Conservation (phyloP, 2,113 vertebrate genomes). For the Oreocharis arfaki region DNA sequence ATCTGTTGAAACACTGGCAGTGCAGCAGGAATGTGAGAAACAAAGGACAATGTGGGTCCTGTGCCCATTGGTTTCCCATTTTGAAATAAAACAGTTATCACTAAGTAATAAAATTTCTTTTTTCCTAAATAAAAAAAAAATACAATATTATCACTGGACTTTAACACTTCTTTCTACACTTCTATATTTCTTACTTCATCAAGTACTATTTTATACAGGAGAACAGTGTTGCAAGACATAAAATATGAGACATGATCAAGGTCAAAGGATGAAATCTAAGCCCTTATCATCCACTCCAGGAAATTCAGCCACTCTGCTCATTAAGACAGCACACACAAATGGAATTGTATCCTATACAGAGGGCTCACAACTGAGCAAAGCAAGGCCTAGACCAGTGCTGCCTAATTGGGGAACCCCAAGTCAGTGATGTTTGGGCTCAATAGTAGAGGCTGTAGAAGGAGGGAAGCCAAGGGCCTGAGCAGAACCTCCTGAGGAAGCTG, state of each 20-base stretch:
- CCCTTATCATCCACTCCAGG: rapidly evolving
- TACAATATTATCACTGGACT: not conserved
- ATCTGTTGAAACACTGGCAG: not conserved
- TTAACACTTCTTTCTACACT: not conserved
- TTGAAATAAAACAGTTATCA: not conserved
- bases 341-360: not conserved
- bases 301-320: not conserved
- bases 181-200: not conserved
- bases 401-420: not conserved
- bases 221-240: not conserved
- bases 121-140: not conserved
- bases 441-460: not conserved
- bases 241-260: not conserved
- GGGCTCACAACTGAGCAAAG: not conserved
- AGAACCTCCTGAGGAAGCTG: not conserved
- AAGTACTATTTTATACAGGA: not conserved
- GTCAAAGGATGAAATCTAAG: not conserved
- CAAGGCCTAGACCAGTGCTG: not conserved
- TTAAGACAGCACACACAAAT: not conserved
- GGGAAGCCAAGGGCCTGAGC: not conserved
- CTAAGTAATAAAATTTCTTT: not conserved
- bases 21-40: not conserved
- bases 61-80: not conserved
- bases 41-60: not conserved
- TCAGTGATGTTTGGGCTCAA: not conserved